Conservation (phyloP, 2,797 vertebrate genomes). For the Pteronotus mesoamericanus region DNA sequence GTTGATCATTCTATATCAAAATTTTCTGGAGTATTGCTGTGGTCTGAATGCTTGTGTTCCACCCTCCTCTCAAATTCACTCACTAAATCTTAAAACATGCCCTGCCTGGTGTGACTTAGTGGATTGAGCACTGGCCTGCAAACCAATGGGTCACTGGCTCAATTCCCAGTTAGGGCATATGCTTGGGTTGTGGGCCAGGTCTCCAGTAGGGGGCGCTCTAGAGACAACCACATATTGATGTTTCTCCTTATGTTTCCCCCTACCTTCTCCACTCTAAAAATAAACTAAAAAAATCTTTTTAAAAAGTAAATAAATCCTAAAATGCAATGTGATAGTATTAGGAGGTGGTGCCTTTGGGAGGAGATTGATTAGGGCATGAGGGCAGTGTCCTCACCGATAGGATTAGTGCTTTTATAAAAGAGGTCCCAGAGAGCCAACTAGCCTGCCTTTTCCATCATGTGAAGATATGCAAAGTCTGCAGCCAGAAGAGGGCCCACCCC, state of each 20-base stretch:
- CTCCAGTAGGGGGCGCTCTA: no score
- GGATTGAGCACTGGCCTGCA: no score
- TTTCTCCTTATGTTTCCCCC: no score
- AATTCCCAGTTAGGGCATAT: no score
- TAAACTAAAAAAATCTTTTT: no score
- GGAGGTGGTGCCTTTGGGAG: background rate
- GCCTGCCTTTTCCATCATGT: background rate
- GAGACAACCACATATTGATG: no score
- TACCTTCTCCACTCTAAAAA: no score
- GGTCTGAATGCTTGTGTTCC: background rate
- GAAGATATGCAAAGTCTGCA: background rate
- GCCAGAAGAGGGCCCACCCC: background rate
- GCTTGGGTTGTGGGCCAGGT: no score
- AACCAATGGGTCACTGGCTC: no score
- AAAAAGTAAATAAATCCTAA: background rate
- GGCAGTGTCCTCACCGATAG: background rate
- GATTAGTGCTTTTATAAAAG: background rate
- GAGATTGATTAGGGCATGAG: background rate
- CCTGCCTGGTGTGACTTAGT: no score
- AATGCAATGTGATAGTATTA: background rate
- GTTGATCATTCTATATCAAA: background rate
- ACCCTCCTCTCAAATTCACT: background rate
- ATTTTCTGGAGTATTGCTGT: background rate
- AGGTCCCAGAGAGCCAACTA: background rate
- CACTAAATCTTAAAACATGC: background rate